Base-by-base conservation (phyloP, 37 sponge, comb jelly and placozoan species). In the Spongia lamella region DNA sequence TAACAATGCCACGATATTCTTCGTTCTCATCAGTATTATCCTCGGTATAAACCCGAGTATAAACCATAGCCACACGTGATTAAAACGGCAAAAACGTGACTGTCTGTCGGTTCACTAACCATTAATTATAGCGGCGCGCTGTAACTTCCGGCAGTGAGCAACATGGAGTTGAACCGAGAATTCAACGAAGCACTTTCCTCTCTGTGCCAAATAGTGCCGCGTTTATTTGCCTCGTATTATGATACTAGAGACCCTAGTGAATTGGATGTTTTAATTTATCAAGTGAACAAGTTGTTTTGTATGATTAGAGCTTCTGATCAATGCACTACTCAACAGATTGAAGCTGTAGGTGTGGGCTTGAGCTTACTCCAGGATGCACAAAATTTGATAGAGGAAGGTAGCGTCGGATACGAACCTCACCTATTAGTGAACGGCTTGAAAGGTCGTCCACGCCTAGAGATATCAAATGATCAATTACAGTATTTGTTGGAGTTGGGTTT, bases 391-490 rank as follows among this genome's bases (percentile, higher is more conserved):
- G 5, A 6, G 7, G 7, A 7, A 24, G 34, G 26, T 33, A n/a
- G n/a, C n/a, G n/a, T n/a, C n/a, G n/a, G n/a, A n/a, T n/a, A n/a
- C n/a, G n/a, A n/a, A n/a, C 14, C 60, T 15, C 14, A 7, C 60
- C 25, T 15, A 5, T 7, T 58, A 15, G 7, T 7, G 6, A 58
- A 7, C 25, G 66, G 66, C 11, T 29, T 14, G 33, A 22, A 38
- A 40, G 82, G 82, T 32, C 34, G 82, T 29, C 82, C 73, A 43
- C n/a, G 40, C 25, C 61, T 72, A 27, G 64, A 37, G n/a, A 81
- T 81, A 33, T 25, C 82, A 17, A 25, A 25, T 53, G 66, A 64
- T 21, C 75, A 75, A 36, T 53, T 82, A 14, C 16, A 6, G 14
- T 61, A 56, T 36, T 65, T 80, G 16, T n/a, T 80, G 43, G 61